Conservation (phyloP, 2,113 vertebrate species). For the Crotalus viridis region DNA sequence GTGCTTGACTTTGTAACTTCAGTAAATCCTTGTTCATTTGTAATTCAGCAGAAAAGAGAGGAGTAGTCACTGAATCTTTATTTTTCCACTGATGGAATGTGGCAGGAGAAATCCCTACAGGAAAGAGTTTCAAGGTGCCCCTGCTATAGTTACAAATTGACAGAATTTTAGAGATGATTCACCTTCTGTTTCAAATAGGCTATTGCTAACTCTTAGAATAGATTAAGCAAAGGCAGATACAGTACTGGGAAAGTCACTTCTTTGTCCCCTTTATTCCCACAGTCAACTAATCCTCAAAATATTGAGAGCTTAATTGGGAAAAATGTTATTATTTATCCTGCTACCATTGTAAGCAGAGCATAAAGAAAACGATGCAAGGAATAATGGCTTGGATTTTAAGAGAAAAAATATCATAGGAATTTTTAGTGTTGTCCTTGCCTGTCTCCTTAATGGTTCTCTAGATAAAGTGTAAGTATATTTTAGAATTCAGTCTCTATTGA, state of each 20-base stretch:
- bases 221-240: background rate
- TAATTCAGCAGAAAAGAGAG: constrained; percentile 9
- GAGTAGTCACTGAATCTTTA: constrained; percentile 4
- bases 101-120: constrained; percentile 10
- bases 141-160: constrained; percentile 1
- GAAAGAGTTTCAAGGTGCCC: background rate
- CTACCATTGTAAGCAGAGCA: background rate
- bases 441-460: background rate
- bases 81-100: background rate
- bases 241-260: background rate
- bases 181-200: background rate
- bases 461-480: background rate
- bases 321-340: background rate
- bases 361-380: background rate
- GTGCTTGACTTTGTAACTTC: constrained; percentile 8
- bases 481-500: background rate
- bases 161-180: background rate
- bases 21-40: constrained; percentile 4
- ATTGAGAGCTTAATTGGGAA: background rate
- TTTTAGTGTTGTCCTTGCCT: background rate
- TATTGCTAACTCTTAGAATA: background rate
- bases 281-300: background rate
- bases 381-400: background rate
- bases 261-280: background rate
- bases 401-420: background rate